These are phyloP conservation scores for Endomychus coccineus DNA, from an alignment of 2,888 invertebrate genomes.

Conservation along the genomic window DNA sequence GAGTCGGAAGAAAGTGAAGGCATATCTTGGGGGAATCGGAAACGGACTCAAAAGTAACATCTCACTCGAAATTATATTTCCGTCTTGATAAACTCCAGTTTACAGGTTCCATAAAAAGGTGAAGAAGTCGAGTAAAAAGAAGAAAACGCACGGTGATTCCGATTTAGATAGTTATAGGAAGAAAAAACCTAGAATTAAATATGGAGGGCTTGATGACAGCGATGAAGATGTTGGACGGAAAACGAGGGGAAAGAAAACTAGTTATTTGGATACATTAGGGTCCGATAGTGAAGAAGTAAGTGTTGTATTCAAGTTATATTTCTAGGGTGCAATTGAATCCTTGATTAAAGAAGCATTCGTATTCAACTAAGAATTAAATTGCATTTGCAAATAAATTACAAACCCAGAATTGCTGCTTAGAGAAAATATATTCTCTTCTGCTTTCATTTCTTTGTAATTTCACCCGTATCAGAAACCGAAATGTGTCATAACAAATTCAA, in stretches of 20 bases:
- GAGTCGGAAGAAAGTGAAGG: slow-evolving; percentile 56
- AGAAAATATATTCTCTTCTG: too few relatives aligned
- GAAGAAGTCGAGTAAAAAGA: slow-evolving; percentile 45
- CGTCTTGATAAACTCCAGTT: too few relatives aligned
- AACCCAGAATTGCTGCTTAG: too few relatives aligned
- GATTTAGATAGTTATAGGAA: slow-evolving; percentile 38
- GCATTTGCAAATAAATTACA: too few relatives aligned
- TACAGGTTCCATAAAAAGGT: too few relatives aligned
- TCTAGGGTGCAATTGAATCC: too few relatives aligned
- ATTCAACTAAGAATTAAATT: too few relatives aligned
- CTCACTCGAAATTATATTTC: background rate
- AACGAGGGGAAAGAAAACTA: slow-evolving; percentile 66
- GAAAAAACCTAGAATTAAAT: slow-evolving; percentile 44
- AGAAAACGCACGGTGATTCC: slow-evolving; percentile 44
- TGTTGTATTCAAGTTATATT: too few relatives aligned
- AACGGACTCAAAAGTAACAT: slow-evolving; percentile 32
- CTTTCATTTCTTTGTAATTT: too few relatives aligned
- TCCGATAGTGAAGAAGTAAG: slow-evolving; percentile 68
- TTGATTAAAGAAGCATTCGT: too few relatives aligned
- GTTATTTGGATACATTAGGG: slow-evolving; percentile 68
- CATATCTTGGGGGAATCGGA: slow-evolving; percentile 49
- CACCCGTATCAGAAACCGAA: too few relatives aligned
- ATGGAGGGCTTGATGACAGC: slow-evolving; percentile 51
- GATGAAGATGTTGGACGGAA: slow-evolving; percentile 51
- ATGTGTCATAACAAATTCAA: too few relatives aligned